Base-by-base conservation (phyloP, 2,888 invertebrate genomes). In the Plemyria rubiginata region DNA sequence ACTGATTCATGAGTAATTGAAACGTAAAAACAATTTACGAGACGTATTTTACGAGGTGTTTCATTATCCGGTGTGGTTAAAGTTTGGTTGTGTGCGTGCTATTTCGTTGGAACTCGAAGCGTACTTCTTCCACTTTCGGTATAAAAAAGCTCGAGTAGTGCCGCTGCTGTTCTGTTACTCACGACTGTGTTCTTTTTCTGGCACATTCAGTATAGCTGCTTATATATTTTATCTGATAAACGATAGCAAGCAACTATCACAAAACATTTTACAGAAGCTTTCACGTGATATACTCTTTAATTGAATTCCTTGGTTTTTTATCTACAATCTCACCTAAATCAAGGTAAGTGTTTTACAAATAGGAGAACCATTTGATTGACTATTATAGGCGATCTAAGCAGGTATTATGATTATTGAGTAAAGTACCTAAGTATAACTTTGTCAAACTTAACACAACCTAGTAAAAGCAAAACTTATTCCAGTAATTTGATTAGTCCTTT, bases 1-100 rank as follows among this genome's bases (percentile, higher is more conserved):
- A 43, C 43, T 60, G 56, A 60, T 57, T 65, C 60, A 56, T 57
- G 55, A 11, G 22, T 60, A 58, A 65, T 60, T 65, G 57, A 65
- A 49, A 60, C 50, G 53, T 60, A 54, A 50, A 52, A 45, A 38
- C 49, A 43, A 55, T 51, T 54, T 46, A 55, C 45, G 54, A 49
- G 28, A 45, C 45, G 16, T 48, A 49, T 54, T 63, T 64, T 56
- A 59, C 28, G 50, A 54, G 50, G 29, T 29, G 13, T 50, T 32
- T 58, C 52, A 52, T 43, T 29, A 32, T 29, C 38, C 38, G 15
- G 48, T 22, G 48, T n/a, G 41, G 28, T 28, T 15, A 4, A 41
- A 9, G 36, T 32, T 49, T 32, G 32, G 15, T 48, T 28, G 48
- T 28, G 12, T 48, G 50, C n/a, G 11, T 48, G 28, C 48, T n/a